Evolutionary conservation across 1,140 invertebrate genomes (phyloP).

Genomic region (Anthonomus grandis): DNA sequence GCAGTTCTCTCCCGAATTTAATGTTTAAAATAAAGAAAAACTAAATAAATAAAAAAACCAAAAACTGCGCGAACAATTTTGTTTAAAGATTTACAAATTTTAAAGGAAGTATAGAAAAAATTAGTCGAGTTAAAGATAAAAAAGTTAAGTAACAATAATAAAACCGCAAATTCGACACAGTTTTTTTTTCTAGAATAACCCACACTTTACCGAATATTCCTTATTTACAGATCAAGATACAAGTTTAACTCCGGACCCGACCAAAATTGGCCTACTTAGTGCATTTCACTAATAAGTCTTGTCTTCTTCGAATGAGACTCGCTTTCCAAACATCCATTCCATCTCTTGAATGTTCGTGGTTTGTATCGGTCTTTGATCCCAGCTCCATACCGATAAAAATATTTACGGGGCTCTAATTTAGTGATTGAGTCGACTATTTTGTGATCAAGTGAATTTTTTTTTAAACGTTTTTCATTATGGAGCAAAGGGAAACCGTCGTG

Average conservation of each 20-base stretch:
- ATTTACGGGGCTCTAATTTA: not conserved
- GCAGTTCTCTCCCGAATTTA: too few species aligned
- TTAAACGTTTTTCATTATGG: constrained; percentile 16
- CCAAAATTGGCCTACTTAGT: constrained; percentile 27
- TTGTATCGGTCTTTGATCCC: constrained; percentile 2
- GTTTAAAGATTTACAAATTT: too few species aligned
- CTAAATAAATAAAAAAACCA: too few species aligned
- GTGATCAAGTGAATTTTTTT: constrained; percentile 1
- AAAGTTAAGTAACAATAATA: too few species aligned
- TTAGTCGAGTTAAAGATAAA: too few species aligned
- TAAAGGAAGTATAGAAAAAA: too few species aligned
- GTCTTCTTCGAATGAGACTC: constrained; percentile 35
- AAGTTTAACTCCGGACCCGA: constrained; percentile 11
- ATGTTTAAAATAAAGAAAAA: too few species aligned
- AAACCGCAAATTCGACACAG: too few species aligned
- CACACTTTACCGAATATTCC: not conserved
- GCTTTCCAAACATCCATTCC: constrained; percentile 32
- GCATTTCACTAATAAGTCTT: constrained; percentile 21
- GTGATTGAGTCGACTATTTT: too few species aligned
- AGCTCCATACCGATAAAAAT: not conserved
- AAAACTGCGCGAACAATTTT: too few species aligned
- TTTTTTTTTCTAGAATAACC: not conserved
- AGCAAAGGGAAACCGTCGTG: constrained; percentile 26
- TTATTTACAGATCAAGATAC: not conserved
- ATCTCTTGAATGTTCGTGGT: constrained; percentile 5